Base-by-base conservation (phyloP, 2,113 vertebrate genomes). In the Strix uralensis region DNA sequence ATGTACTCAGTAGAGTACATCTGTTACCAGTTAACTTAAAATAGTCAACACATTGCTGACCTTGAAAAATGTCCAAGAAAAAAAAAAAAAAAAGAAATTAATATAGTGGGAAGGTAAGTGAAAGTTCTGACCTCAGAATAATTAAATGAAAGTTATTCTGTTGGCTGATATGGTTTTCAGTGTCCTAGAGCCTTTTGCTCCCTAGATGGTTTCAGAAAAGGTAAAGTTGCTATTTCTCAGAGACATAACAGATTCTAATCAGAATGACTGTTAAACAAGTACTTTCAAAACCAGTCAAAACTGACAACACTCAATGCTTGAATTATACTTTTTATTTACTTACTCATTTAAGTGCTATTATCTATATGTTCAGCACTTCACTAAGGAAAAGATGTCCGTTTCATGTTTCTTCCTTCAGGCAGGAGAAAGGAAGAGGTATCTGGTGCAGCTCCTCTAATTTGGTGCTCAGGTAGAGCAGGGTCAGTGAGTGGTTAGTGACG, bases 11-110 rank as follows among this genome's bases (percentile, higher is more conserved):
- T 25, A 81, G 46, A 82, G 46, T 85, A 79, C 71, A 57, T 90
- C 49, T 81, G 66, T 94, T 97, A 97, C 67, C 38, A 69, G 81
- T 92, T 96, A 88, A 44, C 71, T 97, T 95, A 93, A 94, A 96
- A 92, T 91, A 94, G 70, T 46, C 84, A 97, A 66, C 63, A 96
- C 46, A 91, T 78, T 90, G 54, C 47, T 94, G 96, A 96, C 66
- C 52, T 96, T 81, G 36, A 94, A 94, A 96, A 95, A 84, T 82
- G 15, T 91, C n/a, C 22, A 89, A 94, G n/a, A 47, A 61, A 40
- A 52, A 57, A 27, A 15, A 32, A 40, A 52, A 57, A 27, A 17
- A 59, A 89, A 71, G 2, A 72, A 91, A 77, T 88, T 38, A 36
- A 22, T 61, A 49, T 13, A 65, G 36, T 66, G 55, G 78, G 77